A percentile compares a stretch with the other conserved stretches of the same genome.
Evolutionary conservation across 1,140 invertebrate species (phyloP).

Genomic region (Neotoxoptera formosana): DNA sequence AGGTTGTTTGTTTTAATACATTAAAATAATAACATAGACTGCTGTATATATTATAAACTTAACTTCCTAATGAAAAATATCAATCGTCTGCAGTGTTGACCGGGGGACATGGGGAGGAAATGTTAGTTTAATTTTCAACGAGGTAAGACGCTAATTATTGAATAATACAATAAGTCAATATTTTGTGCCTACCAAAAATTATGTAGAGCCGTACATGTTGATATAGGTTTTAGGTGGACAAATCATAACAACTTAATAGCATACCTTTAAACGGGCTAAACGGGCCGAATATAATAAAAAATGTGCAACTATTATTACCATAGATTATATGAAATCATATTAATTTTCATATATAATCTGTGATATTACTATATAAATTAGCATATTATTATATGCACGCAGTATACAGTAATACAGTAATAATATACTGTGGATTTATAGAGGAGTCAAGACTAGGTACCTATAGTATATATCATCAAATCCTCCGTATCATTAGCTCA

Average conservation of each 20-base stretch:
- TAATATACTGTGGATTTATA: not conserved
- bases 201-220: not conserved
- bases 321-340: too few relatives aligned
- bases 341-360: too few relatives aligned
- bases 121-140: not conserved
- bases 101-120: not conserved
- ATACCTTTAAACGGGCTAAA: not conserved
- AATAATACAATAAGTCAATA: not conserved
- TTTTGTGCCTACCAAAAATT: not conserved
- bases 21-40: not conserved
- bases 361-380: too few relatives aligned
- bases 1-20: not conserved
- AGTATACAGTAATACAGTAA: not conserved
- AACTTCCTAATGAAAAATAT: not conserved
- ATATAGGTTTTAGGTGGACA: not conserved
- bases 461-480: not conserved
- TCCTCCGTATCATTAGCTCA: too few relatives aligned
- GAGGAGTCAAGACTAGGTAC: too few relatives aligned
- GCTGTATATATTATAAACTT: not conserved
- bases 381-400: not conserved
- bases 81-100: not conserved
- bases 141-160: not conserved
- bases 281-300: not conserved
- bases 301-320: too few relatives aligned
- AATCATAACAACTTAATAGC: not conserved